Percentiles rank a stretch among this genome's conserved stretches.
Conservation (phyloP, 1,140 invertebrate species). For the Liolophura sinensis region DNA sequence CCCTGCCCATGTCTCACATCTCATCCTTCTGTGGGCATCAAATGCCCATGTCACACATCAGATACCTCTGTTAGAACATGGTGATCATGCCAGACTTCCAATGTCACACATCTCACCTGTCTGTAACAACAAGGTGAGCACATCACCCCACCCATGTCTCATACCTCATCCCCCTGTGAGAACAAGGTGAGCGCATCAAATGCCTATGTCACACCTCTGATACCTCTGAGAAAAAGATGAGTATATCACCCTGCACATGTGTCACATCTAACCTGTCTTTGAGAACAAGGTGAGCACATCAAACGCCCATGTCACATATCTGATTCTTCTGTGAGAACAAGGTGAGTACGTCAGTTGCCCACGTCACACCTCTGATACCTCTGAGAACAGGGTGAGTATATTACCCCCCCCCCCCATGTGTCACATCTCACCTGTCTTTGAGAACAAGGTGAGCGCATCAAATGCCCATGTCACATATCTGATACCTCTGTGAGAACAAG, state of each 20-base stretch:
- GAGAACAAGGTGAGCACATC: slow-evolving; percentile 84
- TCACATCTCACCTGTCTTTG: slow-evolving; percentile 3
- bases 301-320: too few species aligned
- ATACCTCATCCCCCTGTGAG: slow-evolving; percentile 5
- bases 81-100: slow-evolving; percentile 60
- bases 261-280: slow-evolving; percentile 91
- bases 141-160: too few species aligned
- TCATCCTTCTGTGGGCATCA: slow-evolving; percentile 89
- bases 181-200: slow-evolving; percentile 76
- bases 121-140: slow-evolving; percentile 8
- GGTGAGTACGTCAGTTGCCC: too few species aligned
- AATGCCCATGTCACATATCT: too few species aligned
- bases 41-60: slow-evolving; percentile 93
- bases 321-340: too few species aligned
- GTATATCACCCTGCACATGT: slow-evolving; percentile 89
- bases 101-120: not conserved
- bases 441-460: slow-evolving; percentile 4
- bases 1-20: too few species aligned
- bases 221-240: slow-evolving; percentile 94
- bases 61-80: slow-evolving; percentile 96
- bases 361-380: slow-evolving; percentile 92
- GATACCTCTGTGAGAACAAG: slow-evolving; percentile 57
- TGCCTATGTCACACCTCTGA: slow-evolving; percentile 93
- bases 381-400: slow-evolving; percentile 88
- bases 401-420: not conserved